Conservation (phyloP, 2,797 vertebrate genomes). For the Nothura maculosa region DNA sequence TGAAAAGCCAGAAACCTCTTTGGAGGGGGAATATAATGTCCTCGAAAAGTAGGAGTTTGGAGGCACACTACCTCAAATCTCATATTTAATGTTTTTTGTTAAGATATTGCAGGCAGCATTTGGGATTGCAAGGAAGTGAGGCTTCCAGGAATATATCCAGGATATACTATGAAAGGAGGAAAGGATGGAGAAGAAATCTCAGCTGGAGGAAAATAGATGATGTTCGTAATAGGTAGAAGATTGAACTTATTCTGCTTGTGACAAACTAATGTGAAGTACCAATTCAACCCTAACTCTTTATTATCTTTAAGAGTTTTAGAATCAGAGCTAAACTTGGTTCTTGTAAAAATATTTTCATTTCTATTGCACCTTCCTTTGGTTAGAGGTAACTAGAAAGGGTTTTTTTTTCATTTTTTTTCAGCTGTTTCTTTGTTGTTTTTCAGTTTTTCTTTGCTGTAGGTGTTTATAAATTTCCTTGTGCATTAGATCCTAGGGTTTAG, state of each 20-base stretch:
- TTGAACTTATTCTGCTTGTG: background rate
- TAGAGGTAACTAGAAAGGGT: background rate
- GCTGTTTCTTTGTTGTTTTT: background rate
- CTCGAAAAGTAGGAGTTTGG: background rate
- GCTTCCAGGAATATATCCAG: background rate
- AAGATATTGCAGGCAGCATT: background rate
- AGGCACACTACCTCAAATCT: background rate
- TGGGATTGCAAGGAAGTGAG: background rate
- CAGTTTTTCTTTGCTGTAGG: background rate
- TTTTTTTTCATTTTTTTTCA: background rate
- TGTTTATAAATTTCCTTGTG: background rate
- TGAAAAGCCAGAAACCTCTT: background rate
- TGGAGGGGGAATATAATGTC: background rate
- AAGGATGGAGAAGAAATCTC: background rate
- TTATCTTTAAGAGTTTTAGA: background rate
- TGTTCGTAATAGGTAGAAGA: background rate
- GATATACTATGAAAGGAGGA: background rate
- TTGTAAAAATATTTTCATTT: background rate
- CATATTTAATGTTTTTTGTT: background rate
- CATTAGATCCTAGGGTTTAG: background rate
- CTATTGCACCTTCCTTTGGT: background rate
- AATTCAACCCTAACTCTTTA: background rate
- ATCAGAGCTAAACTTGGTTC: background rate
- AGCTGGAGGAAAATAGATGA: background rate
- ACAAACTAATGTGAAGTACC: background rate